These are phyloP conservation scores for Thermophis baileyi DNA, from an alignment of 2,113 vertebrate genomes.

Conservation along the genomic window DNA sequence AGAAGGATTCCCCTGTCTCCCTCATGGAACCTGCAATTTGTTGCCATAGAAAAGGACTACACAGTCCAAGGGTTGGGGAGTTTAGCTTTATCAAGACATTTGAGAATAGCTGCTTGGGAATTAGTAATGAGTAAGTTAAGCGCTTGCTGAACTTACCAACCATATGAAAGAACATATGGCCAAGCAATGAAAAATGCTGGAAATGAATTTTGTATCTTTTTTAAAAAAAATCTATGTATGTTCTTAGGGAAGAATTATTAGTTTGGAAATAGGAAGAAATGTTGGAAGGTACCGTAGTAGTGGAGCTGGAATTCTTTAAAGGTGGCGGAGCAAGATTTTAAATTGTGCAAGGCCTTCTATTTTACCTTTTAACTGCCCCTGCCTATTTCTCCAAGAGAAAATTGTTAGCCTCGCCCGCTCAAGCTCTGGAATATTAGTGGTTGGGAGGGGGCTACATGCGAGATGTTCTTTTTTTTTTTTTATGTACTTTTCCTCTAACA, in stretches of 20 bases:
- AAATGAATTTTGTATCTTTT: neutral
- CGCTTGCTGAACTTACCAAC: neutral
- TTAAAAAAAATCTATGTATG: neutral
- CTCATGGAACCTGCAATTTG: neutral
- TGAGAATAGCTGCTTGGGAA: neutral
- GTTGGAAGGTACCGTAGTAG: rapidly evolving
- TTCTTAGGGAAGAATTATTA: neutral
- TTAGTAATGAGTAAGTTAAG: neutral
- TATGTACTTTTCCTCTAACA: constrained; percentile 1
- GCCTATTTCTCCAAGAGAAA: neutral
- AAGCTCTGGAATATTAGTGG: neutral
- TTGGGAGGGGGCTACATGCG: neutral
- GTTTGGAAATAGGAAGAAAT: neutral
- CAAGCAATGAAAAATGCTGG: neutral
- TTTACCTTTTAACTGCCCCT: neutral
- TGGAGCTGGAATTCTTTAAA: neutral
- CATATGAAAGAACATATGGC: neutral
- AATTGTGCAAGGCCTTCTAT: neutral
- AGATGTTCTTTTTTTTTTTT: neutral
- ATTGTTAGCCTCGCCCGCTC: neutral
- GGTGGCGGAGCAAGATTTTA: neutral
- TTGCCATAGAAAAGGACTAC: neutral
- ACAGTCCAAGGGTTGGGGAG: neutral
- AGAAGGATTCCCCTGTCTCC: neutral
- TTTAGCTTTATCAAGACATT: neutral